Conservation (phyloP, 1,140 invertebrate genomes). For the Pomacea maculata region DNA sequence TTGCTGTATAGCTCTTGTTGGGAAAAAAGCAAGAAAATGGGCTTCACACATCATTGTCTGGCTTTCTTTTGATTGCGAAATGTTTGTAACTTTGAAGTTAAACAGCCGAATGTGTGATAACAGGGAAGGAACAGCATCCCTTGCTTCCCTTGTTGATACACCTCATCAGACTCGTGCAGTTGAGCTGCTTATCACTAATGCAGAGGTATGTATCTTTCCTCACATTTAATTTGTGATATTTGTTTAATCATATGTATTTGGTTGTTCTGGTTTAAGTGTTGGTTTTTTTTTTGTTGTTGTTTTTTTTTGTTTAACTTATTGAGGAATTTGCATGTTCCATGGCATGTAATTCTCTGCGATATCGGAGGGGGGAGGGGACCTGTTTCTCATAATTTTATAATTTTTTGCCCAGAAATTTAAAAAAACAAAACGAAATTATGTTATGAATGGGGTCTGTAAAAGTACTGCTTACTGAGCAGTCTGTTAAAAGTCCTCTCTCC, state of each 20-base stretch:
- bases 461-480: no score
- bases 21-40: neutral
- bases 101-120: constrained; percentile 22
- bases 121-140: constrained; percentile 68
- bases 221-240: neutral
- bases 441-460: no score
- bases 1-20: no score
- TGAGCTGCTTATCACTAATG: constrained; percentile 69
- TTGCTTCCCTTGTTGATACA: constrained; percentile 70
- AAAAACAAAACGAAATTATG: no score
- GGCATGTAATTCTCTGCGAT: no score
- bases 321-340: no score
- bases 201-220: constrained; percentile 40
- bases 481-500: no score
- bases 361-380: no score
- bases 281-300: neutral
- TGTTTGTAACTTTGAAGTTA: neutral
- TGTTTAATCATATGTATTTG: neutral
- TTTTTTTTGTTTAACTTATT: no score
- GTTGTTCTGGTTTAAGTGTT: neutral
- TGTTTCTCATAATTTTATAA: no score
- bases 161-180: constrained; percentile 71
- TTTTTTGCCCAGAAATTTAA: no score
- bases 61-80: neutral
- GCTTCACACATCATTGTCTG: neutral